Conservation (phyloP, 2,797 vertebrate genomes). For the Echeneis naucrates region DNA sequence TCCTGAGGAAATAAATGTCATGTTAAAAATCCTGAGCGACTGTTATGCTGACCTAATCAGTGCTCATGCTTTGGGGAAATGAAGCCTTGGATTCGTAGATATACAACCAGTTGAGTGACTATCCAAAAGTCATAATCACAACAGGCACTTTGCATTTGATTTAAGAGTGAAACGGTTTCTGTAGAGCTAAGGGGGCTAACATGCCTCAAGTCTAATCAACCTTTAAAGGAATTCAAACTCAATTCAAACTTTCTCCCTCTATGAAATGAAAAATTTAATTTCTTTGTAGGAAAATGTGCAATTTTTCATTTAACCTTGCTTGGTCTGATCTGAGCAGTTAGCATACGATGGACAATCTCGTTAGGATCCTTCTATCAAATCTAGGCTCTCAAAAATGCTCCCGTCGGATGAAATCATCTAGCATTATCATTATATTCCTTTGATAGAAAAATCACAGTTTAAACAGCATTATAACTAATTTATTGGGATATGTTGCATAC, state of each 20-base stretch:
- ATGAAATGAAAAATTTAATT: neutral
- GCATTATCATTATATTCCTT: neutral
- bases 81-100: neutral
- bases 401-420: neutral
- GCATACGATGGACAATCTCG: no score
- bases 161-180: no score
- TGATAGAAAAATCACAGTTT: neutral
- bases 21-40: neutral
- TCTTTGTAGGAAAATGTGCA: neutral
- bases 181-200: neutral
- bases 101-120: neutral
- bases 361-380: no score
- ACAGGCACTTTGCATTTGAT: no score
- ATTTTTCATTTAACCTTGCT: neutral
- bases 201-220: neutral
- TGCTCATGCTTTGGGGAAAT: neutral
- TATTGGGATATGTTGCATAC: neutral
- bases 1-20: neutral
- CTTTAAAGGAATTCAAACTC: neutral
- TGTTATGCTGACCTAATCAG: neutral
- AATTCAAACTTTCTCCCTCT: neutral
- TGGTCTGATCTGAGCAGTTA: conserved; percentile 7
- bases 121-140: neutral
- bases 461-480: neutral
- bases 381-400: no score